Conservation (phyloP, 1,140 invertebrate genomes). For the Sminthurides bifidus region DNA sequence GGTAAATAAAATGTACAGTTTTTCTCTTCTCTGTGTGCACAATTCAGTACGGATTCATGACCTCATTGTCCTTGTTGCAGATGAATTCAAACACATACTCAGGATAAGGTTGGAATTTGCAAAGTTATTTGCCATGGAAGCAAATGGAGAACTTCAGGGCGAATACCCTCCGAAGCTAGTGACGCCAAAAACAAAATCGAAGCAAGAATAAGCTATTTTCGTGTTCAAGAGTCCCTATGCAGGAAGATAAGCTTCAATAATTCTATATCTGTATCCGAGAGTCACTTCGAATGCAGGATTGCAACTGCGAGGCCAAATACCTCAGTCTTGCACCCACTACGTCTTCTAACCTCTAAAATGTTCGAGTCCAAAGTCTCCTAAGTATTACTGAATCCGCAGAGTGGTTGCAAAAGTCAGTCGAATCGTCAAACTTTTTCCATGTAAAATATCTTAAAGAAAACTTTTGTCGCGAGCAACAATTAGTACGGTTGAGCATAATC, state of each 20-base stretch:
- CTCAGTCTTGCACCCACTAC: neutral
- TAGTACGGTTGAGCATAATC: too few species aligned
- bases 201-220: constrained; percentile 2
- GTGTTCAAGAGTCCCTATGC: too few species aligned
- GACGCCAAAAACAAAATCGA: neutral
- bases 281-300: too few species aligned
- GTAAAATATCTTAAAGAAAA: too few species aligned
- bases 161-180: constrained; percentile 14
- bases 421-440: too few species aligned
- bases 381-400: too few species aligned
- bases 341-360: too few species aligned
- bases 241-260: neutral
- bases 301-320: neutral
- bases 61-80: constrained; percentile 7
- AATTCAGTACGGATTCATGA: neutral
- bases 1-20: constrained; percentile 1
- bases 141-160: neutral
- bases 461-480: too few species aligned
- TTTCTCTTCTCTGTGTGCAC: neutral
- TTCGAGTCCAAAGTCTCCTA: too few species aligned
- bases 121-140: constrained; percentile 20
- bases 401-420: too few species aligned
- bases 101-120: constrained; percentile 15
- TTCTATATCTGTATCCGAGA: neutral
- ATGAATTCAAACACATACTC: constrained; percentile 14